Conservation (phyloP, 1,140 invertebrate species). For the Nephila pilipes region DNA sequence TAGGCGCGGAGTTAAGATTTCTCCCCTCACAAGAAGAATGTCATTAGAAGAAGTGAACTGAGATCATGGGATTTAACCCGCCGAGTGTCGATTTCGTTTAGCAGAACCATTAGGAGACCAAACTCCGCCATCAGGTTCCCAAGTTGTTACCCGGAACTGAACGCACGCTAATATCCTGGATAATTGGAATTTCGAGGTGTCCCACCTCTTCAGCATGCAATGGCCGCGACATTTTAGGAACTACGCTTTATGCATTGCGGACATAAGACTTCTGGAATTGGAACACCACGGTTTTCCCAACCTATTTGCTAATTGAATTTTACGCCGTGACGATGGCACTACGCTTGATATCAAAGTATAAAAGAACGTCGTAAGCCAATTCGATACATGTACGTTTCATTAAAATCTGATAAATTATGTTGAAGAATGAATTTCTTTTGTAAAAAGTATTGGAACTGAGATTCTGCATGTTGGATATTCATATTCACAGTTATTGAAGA, state of each 20-base stretch:
- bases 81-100: slow-evolving; percentile 66
- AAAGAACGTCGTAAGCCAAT: no score
- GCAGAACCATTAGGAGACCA: slow-evolving; percentile 63
- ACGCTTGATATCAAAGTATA: no score
- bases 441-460: no score
- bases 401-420: no score
- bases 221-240: neutral
- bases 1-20: slow-evolving; percentile 62
- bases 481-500: no score
- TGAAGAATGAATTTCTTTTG: no score
- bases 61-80: slow-evolving; percentile 62
- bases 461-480: no score
- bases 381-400: no score
- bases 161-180: neutral
- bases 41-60: slow-evolving; percentile 69
- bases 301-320: no score
- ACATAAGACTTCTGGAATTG: neutral
- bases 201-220: neutral
- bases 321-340: no score
- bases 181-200: neutral
- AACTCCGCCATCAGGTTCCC: neutral
- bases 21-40: slow-evolving; percentile 37
- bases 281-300: neutral
- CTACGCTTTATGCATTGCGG: no score
- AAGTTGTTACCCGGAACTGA: neutral